A percentile compares a stretch with the other conserved stretches of the same genome.
Evolutionary conservation across 2,113 vertebrate species (phyloP).

Genomic region (Menidia beryllina): DNA sequence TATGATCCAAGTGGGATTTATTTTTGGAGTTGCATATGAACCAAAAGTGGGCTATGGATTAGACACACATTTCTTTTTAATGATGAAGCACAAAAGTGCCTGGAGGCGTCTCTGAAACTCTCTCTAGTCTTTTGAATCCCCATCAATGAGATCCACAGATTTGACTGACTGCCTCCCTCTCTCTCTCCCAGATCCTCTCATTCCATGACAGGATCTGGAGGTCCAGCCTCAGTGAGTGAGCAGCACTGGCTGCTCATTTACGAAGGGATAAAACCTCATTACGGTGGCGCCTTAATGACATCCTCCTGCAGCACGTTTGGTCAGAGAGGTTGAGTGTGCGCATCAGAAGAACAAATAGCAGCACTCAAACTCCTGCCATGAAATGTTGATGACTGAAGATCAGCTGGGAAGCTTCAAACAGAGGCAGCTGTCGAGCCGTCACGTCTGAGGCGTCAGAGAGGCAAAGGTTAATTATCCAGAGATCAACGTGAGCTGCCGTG

Average conservation of each 20-base stretch:
- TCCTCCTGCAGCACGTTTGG: conserved; percentile 30
- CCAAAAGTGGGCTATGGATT: conserved; percentile 70
- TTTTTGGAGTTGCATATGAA: conserved; percentile 62
- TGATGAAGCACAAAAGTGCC: conserved; percentile 62
- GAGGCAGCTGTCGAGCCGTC: conserved; percentile 50
- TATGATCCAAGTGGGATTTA: conserved; percentile 54
- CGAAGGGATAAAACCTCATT: conserved; percentile 55
- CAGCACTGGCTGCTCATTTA: conserved; percentile 29
- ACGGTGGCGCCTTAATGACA: conserved; percentile 45
- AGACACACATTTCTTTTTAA: conserved; percentile 67
- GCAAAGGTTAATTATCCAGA: conserved; percentile 36
- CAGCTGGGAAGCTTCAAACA: conserved; percentile 46
- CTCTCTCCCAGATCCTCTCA: too few relatives aligned
- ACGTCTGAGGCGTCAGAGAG: conserved; percentile 1
- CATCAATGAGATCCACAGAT: conserved; percentile 50
- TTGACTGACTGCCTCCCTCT: conserved; percentile 26
- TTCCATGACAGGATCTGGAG: conserved; percentile 32
- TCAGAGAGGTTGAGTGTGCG: conserved; percentile 9
- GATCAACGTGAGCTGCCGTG: conserved; percentile 2
- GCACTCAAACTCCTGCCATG: conserved; percentile 49
- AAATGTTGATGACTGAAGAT: conserved; percentile 30
- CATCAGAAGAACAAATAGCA: conserved; percentile 32
- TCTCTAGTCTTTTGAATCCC: conserved; percentile 65
- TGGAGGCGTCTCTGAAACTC: conserved; percentile 64
- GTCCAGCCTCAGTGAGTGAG: conserved; percentile 43